Percentiles rank a stretch among this genome's conserved stretches.
Conservation (phyloP, 2,888 invertebrate species). For the Maniola hyperantus region DNA sequence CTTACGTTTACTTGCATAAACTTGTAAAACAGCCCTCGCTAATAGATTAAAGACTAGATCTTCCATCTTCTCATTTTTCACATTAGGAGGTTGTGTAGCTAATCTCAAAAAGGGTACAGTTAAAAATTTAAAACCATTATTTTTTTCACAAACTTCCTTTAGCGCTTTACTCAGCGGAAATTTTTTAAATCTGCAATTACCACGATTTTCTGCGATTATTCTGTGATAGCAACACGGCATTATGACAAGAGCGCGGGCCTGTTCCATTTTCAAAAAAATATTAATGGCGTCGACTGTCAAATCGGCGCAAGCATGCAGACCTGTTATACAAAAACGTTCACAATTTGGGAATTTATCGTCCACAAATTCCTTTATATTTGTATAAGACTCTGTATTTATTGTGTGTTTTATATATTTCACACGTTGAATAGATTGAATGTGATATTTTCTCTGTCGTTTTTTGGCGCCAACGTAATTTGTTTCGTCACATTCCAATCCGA, state of each 20-base stretch:
- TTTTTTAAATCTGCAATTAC: slow-evolving; percentile 73
- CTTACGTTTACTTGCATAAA: slow-evolving; percentile 83
- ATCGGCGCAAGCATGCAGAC: slow-evolving; percentile 91
- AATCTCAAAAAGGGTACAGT: slow-evolving; percentile 86
- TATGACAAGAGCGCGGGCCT: slow-evolving; percentile 82
- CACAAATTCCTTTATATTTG: slow-evolving; percentile 66
- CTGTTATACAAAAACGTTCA: slow-evolving; percentile 70
- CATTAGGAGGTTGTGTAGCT: slow-evolving; percentile 86
- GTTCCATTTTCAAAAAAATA: slow-evolving; percentile 83
- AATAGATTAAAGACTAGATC: slow-evolving; percentile 78
- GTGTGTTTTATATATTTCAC: slow-evolving; percentile 84
- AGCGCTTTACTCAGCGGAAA: slow-evolving; percentile 86
- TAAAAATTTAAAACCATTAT: slow-evolving; percentile 71
- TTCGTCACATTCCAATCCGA: slow-evolving; percentile 86
- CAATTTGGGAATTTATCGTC: slow-evolving; percentile 61
- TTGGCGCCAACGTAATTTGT: slow-evolving; percentile 82
- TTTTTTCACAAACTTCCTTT: slow-evolving; percentile 56
- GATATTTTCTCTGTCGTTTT: slow-evolving; percentile 80
- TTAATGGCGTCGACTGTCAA: slow-evolving; percentile 86
- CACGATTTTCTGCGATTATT: slow-evolving; percentile 59
- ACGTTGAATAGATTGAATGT: slow-evolving; percentile 71
- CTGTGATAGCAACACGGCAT: slow-evolving; percentile 93
- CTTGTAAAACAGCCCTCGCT: slow-evolving; percentile 84
- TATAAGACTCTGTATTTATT: slow-evolving; percentile 77
- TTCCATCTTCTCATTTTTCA: slow-evolving; percentile 74